phyloP scores from a whole-genome alignment of 1,140 invertebrate genomes.

The Drosophila orosa region DNA sequence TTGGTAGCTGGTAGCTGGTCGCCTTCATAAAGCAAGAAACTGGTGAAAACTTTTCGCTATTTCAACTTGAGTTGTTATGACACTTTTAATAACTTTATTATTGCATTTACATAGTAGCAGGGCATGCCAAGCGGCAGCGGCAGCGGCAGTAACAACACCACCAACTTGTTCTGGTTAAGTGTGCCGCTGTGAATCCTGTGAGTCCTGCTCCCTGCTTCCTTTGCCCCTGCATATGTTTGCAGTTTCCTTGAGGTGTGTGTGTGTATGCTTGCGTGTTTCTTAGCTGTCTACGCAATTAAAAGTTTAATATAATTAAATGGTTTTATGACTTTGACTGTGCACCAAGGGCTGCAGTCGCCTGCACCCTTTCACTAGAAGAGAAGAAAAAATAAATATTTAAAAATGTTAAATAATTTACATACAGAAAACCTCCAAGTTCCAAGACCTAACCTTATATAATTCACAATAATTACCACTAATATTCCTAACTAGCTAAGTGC shows the following conservation, averaged over 20 bases:
- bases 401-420: not conserved
- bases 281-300: constrained; percentile 84
- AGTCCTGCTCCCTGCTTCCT: constrained; percentile 1
- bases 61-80: constrained; percentile 84
- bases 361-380: constrained; percentile 19
- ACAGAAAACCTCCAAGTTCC: not conserved
- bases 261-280: constrained; percentile 49
- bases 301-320: constrained; percentile 84
- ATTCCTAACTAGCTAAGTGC: not conserved
- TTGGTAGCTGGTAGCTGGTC: constrained; percentile 16
- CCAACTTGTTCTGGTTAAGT: constrained; percentile 58
- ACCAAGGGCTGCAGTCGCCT: constrained; percentile 44
- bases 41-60: constrained; percentile 76
- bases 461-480: not conserved
- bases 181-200: constrained; percentile 55
- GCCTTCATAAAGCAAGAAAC: constrained; percentile 63
- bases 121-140: constrained; percentile 34
- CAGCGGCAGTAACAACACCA: constrained; percentile 31
- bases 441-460: not conserved
- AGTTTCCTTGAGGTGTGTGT: constrained; percentile 47
- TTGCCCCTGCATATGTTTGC: constrained; percentile 60
- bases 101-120: constrained; percentile 81
- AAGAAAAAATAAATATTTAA: not conserved
- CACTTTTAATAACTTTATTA: constrained; percentile 85
- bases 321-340: constrained; percentile 82